These are phyloP conservation scores for Acanthoscelides obtectus DNA, from an alignment of 2,888 invertebrate genomes.

Conservation along the genomic window DNA sequence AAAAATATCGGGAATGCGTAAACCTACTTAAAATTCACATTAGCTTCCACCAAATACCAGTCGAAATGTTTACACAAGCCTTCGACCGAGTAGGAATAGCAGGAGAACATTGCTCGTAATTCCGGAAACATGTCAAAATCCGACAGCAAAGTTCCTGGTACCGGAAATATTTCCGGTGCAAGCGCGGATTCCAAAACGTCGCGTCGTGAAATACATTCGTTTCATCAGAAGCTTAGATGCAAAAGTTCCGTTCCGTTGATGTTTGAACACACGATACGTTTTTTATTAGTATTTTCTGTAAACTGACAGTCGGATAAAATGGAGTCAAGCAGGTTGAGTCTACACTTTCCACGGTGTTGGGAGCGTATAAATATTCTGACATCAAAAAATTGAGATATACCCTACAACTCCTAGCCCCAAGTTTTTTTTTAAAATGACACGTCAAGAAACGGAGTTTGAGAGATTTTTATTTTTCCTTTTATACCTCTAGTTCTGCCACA, in stretches of 20 bases:
- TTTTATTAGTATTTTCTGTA: neutral
- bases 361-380: too few relatives aligned
- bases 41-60: neutral
- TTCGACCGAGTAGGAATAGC: neutral
- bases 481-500: too few relatives aligned
- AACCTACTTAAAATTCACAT: too few relatives aligned
- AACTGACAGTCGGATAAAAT: too few relatives aligned
- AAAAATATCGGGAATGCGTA: too few relatives aligned
- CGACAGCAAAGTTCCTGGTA: neutral
- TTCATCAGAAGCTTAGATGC: neutral
- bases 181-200: neutral
- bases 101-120: neutral
- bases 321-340: too few relatives aligned
- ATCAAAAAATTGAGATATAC: too few relatives aligned
- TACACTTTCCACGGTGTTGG: too few relatives aligned
- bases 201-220: neutral
- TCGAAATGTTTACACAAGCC: neutral
- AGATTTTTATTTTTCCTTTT: too few relatives aligned
- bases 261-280: neutral
- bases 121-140: neutral
- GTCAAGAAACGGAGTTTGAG: too few relatives aligned
- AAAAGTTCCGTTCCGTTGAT: neutral
- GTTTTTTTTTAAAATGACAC: too few relatives aligned
- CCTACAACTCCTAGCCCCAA: too few relatives aligned
- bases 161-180: neutral